These are phyloP conservation scores for Pachyuromys duprasi DNA, from an alignment of 2,797 vertebrate species.

Conservation along the genomic window DNA sequence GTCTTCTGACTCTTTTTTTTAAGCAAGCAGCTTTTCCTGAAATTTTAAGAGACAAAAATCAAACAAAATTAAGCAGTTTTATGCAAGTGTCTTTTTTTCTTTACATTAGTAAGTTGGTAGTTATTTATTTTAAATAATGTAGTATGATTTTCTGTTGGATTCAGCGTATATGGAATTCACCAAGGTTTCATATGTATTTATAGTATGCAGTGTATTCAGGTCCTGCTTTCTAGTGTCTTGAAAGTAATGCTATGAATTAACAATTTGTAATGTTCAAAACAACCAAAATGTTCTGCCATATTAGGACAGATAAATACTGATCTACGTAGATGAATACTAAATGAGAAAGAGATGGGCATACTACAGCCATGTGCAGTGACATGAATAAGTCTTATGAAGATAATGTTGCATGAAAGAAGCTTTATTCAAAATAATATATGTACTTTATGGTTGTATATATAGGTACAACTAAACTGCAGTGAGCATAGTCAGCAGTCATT, in stretches of 20 bases:
- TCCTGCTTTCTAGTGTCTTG: slow-evolving; percentile 41
- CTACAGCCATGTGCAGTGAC: background rate
- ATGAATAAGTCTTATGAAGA: background rate
- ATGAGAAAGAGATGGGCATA: background rate
- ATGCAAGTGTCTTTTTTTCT: slow-evolving; percentile 25
- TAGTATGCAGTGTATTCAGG: background rate
- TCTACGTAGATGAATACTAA: background rate
- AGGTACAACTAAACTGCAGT: background rate
- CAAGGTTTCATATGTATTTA: slow-evolving; percentile 22
- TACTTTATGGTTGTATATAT: background rate
- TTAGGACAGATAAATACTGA: slow-evolving; percentile 18
- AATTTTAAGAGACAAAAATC: slow-evolving; percentile 33
- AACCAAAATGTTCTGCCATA: slow-evolving; percentile 7
- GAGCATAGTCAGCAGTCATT: background rate
- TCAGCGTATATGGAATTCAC: background rate
- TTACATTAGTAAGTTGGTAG: slow-evolving; percentile 20
- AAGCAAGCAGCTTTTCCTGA: background rate
- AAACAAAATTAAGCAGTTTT: background rate
- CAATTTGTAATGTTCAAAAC: slow-evolving; percentile 53
- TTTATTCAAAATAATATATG: background rate
- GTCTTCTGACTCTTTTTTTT: background rate
- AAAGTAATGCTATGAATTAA: slow-evolving; percentile 53
- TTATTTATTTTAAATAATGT: slow-evolving; percentile 26
- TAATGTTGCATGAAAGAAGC: slow-evolving; percentile 24
- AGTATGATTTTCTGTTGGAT: slow-evolving; percentile 60